A percentile compares a stretch with the other conserved stretches of the same genome.
Conservation (phyloP, 2,888 invertebrate species). For the Vesta saturnalis region DNA sequence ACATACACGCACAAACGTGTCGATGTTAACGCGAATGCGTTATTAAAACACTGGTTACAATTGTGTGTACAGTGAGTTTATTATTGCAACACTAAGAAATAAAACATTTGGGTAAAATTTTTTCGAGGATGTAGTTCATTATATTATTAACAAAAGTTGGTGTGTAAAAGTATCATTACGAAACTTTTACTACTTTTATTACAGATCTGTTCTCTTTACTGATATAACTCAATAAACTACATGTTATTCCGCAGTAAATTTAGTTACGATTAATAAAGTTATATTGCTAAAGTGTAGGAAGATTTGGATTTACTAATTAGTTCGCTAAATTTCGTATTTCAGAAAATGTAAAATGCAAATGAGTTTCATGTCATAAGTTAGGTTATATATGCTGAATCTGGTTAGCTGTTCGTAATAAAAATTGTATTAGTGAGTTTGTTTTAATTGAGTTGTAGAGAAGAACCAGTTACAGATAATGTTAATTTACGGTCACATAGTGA, state of each 20-base stretch:
- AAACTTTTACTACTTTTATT: not conserved
- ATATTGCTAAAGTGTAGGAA: constrained; percentile 4
- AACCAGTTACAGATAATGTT: constrained; percentile 10
- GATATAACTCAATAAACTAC: not conserved
- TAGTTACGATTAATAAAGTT: constrained; percentile 4
- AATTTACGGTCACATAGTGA: constrained; percentile 24
- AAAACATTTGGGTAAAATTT: too few species aligned
- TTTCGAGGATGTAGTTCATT: too few species aligned
- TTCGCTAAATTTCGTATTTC: not conserved
- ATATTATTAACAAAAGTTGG: too few species aligned
- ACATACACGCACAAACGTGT: too few species aligned
- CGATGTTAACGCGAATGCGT: too few species aligned
- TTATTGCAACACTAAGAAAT: too few species aligned
- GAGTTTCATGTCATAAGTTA: not conserved
- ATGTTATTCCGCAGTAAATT: not conserved
- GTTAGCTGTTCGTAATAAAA: constrained; percentile 1
- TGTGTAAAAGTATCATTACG: too few species aligned
- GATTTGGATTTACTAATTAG: constrained; percentile 8
- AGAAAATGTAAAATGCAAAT: constrained; percentile 12
- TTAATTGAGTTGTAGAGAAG: not conserved
- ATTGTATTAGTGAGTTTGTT: not conserved
- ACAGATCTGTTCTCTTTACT: not conserved
- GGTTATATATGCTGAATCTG: not conserved
- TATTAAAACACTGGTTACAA: too few species aligned
- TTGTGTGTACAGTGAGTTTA: too few species aligned